Conservation (phyloP, 2,888 invertebrate genomes). For the Drosophila conformis region DNA sequence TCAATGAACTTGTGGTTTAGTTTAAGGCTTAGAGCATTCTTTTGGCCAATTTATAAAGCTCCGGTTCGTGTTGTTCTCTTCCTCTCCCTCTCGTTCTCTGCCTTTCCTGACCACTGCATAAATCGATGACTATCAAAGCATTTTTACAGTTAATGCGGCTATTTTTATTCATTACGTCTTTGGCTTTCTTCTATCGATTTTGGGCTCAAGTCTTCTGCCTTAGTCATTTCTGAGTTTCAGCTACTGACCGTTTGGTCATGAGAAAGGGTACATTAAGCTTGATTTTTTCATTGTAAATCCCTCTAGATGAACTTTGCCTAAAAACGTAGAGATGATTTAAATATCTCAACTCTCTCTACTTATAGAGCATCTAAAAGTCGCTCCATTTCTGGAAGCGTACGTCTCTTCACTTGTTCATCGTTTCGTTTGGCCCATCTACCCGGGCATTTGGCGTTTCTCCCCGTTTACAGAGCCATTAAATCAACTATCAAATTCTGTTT, state of each 20-base stretch:
- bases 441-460: conserved; percentile 21
- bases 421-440: conserved; percentile 18
- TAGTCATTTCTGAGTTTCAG: conserved; percentile 30
- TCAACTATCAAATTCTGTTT: conserved; percentile 26
- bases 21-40: conserved; percentile 71
- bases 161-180: conserved; percentile 81
- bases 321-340: background rate
- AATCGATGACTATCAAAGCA: conserved; percentile 76
- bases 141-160: conserved; percentile 80
- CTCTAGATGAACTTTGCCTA: background rate
- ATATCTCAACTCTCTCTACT: background rate
- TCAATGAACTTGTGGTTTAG: conserved; percentile 72
- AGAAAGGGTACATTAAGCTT: background rate
- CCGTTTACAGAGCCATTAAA: conserved; percentile 38
- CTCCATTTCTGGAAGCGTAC: background rate
- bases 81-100: conserved; percentile 4
- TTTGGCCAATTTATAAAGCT: conserved; percentile 73
- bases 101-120: conserved; percentile 35
- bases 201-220: conserved; percentile 14
- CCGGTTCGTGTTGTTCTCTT: conserved; percentile 38
- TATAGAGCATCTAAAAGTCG: conserved; percentile 8
- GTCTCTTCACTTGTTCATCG: conserved; percentile 17
- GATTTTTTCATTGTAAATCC: background rate
- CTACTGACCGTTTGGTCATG: conserved; percentile 26
- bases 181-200: conserved; percentile 65